Percentiles rank a stretch among this genome's conserved stretches.
Conservation (phyloP, 2,797 vertebrate species). For the Acipenser ruthenus region DNA sequence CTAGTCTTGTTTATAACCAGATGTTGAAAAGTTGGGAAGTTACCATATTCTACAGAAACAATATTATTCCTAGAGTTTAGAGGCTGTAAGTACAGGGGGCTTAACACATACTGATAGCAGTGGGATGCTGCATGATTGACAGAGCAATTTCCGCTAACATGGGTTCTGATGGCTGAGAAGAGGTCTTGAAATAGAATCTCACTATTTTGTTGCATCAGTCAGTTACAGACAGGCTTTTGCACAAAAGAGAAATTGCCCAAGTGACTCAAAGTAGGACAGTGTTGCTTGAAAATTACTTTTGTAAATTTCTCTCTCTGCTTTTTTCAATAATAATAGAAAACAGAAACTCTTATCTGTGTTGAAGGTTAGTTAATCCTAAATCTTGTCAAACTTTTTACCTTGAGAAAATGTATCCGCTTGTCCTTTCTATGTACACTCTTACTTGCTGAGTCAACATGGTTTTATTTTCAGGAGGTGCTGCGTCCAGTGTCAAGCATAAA, state of each 20-base stretch:
- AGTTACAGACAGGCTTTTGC: conserved; percentile 56
- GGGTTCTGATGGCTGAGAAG: conserved; percentile 57
- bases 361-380: conserved; percentile 56
- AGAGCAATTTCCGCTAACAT: conserved; percentile 73
- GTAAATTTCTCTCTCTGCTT: conserved; percentile 31
- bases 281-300: conserved; percentile 36
- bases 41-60: too few species aligned
- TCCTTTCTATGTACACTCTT: conserved; percentile 45
- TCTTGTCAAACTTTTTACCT: conserved; percentile 33
- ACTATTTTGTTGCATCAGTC: conserved; percentile 61
- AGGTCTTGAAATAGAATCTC: conserved; percentile 74
- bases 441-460: conserved; percentile 19
- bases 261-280: conserved; percentile 30
- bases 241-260: conserved; percentile 46
- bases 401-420: conserved; percentile 39
- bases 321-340: conserved; percentile 28
- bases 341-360: conserved; percentile 48
- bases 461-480: too few species aligned
- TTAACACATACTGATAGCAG: conserved; percentile 59
- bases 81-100: conserved; percentile 35
- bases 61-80: too few species aligned
- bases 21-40: too few species aligned
- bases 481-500: too few species aligned
- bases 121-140: conserved; percentile 63
- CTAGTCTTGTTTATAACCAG: too few species aligned